Evolutionary conservation across 2,797 vertebrate species (phyloP).

Genomic region (Nannoperca obscura): DNA sequence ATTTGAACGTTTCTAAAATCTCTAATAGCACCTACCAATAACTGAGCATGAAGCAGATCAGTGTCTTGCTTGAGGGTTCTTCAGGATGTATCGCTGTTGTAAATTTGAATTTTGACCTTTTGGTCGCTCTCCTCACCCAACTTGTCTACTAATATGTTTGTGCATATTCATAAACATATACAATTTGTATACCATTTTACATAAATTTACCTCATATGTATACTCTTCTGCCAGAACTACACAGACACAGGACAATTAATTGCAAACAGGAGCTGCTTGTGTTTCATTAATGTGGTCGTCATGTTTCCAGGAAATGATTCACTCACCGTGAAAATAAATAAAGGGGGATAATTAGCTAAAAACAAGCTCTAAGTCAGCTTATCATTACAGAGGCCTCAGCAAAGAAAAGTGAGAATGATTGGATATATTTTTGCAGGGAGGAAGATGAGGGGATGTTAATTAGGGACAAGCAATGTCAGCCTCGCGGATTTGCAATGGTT

Average conservation of each 20-base stretch:
- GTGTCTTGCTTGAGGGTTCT: not conserved
- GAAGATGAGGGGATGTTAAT: slow-evolving; percentile 36
- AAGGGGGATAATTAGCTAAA: slow-evolving; percentile 52
- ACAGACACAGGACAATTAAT: slow-evolving; percentile 30
- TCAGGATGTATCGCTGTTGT: not conserved
- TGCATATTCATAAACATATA: not conserved
- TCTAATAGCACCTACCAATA: slow-evolving; percentile 43
- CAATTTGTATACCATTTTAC: slow-evolving; percentile 1
- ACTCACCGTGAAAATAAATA: slow-evolving; percentile 50
- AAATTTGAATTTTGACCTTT: slow-evolving; percentile 23
- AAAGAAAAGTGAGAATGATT: slow-evolving; percentile 39
- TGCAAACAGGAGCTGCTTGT: slow-evolving; percentile 40
- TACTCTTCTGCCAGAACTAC: not conserved
- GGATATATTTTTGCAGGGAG: slow-evolving; percentile 36
- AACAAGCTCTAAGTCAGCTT: slow-evolving; percentile 49
- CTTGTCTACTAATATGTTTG: not conserved
- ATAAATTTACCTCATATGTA: not conserved
- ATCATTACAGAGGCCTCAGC: slow-evolving; percentile 30
- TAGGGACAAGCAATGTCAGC: slow-evolving; percentile 42
- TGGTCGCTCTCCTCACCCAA: not conserved
- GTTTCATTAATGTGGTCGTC: slow-evolving; percentile 48
- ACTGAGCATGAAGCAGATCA: slow-evolving; percentile 23
- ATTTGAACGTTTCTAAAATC: slow-evolving; percentile 41
- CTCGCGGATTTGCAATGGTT: slow-evolving; percentile 40
- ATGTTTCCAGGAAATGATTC: slow-evolving; percentile 55